A percentile compares a stretch with the other conserved stretches of the same genome.
Conservation (phyloP, 2,797 vertebrate genomes). For the Gallinago nigripennis region DNA sequence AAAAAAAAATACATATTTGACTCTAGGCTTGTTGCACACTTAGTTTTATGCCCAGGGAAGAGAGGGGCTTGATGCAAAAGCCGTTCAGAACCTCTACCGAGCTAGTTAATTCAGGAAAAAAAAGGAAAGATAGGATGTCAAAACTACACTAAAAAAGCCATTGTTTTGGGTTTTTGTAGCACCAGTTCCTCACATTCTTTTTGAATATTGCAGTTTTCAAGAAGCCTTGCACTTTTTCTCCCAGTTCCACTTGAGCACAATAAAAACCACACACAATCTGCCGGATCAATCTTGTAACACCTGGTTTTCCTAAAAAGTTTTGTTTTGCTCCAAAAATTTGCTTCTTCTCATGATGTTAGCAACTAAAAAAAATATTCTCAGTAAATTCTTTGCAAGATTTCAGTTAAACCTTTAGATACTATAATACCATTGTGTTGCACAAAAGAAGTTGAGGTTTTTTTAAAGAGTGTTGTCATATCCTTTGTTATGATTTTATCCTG, state of each 20-base stretch:
- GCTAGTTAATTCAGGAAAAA: background rate
- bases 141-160: background rate
- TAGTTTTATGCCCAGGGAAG: background rate
- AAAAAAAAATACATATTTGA: background rate
- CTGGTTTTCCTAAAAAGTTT: background rate
- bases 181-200: background rate
- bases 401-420: no score
- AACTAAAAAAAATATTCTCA: background rate
- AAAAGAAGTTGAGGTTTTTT: background rate
- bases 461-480: background rate
- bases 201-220: background rate
- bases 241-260: background rate
- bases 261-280: background rate
- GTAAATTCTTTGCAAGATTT: background rate
- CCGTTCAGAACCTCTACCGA: background rate
- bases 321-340: accelerated
- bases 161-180: background rate
- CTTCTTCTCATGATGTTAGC: background rate
- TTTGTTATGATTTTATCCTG: background rate
- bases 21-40: background rate
- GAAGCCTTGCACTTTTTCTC: background rate
- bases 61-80: background rate
- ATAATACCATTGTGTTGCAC: accelerated
- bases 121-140: background rate
- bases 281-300: background rate